phyloP scores from a whole-genome alignment of 1,140 invertebrate genomes.

The Drosophila bocki region DNA sequence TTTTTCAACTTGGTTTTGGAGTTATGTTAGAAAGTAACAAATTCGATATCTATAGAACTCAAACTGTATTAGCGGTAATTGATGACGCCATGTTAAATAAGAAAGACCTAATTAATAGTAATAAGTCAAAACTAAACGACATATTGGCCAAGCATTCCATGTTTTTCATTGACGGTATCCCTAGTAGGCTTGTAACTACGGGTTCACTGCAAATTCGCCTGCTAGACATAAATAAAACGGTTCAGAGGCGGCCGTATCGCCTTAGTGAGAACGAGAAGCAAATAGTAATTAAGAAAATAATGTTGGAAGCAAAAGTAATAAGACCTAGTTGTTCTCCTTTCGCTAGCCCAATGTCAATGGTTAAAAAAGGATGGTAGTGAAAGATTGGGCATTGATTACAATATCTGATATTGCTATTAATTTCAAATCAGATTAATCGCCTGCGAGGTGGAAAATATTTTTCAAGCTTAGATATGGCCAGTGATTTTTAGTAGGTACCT shows the following conservation, averaged over 20 bases:
- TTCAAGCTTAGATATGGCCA: background rate
- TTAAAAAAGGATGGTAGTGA: constrained; percentile 1
- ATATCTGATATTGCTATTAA: background rate
- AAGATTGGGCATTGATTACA: background rate
- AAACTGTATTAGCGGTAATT: background rate
- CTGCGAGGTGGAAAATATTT: background rate
- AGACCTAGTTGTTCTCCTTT: background rate
- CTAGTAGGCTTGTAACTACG: constrained; percentile 6
- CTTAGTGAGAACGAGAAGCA: background rate
- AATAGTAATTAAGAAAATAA: constrained; percentile 5
- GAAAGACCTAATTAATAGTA: no score
- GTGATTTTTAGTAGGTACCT: background rate
- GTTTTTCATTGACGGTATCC: constrained; percentile 12
- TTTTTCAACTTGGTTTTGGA: background rate
- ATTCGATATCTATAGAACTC: background rate
- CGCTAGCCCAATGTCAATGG: background rate
- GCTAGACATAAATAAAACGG: constrained; percentile 16
- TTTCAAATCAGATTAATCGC: background rate
- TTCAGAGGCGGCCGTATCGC: constrained; percentile 11
- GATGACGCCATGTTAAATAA: no score
- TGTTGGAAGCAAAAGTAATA: constrained; percentile 8
- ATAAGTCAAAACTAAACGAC: constrained; percentile 9
- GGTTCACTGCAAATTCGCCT: constrained; percentile 26
- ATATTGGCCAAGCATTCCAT: constrained; percentile 17
- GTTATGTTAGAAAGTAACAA: background rate